Base-by-base conservation (phyloP, 1,140 invertebrate genomes). In the Neuroterus valhalla region DNA sequence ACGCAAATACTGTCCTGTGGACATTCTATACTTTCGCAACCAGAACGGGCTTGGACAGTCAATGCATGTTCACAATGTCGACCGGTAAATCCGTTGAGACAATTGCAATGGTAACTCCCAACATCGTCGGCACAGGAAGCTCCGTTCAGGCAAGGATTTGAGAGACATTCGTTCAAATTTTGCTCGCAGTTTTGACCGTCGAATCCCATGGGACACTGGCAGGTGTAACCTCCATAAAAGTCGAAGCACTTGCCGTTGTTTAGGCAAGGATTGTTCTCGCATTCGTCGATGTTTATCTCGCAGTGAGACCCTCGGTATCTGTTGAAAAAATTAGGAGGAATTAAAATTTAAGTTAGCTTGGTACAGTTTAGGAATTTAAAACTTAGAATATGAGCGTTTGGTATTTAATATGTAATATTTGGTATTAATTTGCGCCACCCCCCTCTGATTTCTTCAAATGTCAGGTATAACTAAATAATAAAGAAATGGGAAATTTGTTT, bases 201-300 rank as follows among this genome's bases (percentile, higher is more conserved):
- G 91, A 95, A 98, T 50, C 96, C 96, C 15, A 92, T 89, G 46
- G 93, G 91, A 89, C 98, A 99, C 66, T 94, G 92, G 85, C 97
- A 99, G 76, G 94, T 92, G 87, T 95, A 96, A 45, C 93, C 91
- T 12, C 95, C 95, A 83, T 96, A 95, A 70, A 92, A 95, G 85
- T 96, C 94, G 85, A 93, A 95, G 88, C 95, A 96, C 10, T 92
- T 89, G 21, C 96, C 95, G 0, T 93, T 92, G 90, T 96, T 95
- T 12, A 93, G 89, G 89, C 96, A 98, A 0, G 96, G 93, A 79
- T 91, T 92, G 38, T 90, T 88, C 8, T 88, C 69, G 89, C 97
- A 98, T 87, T 98, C 97, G 88, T 98, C 94, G 71, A 97, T 94
- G 86, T 98, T 95, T 2, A 91, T 89, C 84, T 97, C 95, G 88